Conservation (phyloP, 1,140 invertebrate genomes). For the Drosophila varians region DNA sequence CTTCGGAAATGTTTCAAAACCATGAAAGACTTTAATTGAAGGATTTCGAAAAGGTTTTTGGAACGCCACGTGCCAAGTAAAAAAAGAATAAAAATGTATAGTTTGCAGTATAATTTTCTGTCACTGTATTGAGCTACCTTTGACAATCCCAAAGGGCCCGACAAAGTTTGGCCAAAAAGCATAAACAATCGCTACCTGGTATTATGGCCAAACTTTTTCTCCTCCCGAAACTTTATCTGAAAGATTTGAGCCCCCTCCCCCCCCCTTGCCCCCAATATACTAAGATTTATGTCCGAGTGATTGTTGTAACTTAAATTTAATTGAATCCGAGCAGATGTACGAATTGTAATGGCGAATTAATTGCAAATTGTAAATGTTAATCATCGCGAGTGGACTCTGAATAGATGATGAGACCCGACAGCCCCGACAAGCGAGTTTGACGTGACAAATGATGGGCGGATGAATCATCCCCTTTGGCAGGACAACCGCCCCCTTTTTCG, state of each 20-base stretch:
- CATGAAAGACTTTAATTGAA: too few relatives aligned
- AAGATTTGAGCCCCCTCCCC: not conserved
- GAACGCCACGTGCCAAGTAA: too few relatives aligned
- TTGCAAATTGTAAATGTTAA: conserved; percentile 45
- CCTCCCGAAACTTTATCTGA: conserved; percentile 4
- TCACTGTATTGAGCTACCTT: conserved; percentile 23
- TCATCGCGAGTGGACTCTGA: conserved; percentile 30
- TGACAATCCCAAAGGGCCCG: not conserved
- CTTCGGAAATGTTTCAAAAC: too few relatives aligned
- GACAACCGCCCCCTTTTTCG: not conserved
- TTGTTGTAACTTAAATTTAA: conserved; percentile 5
- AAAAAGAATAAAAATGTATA: too few relatives aligned
- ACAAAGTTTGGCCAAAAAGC: conserved; percentile 41
- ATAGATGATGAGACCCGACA: conserved; percentile 22
- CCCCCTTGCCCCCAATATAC: too few relatives aligned
- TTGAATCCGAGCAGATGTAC: conserved; percentile 16
- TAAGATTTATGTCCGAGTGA: conserved; percentile 10
- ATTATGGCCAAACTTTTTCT: conserved; percentile 58
- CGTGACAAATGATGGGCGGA: conserved; percentile 67
- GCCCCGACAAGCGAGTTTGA: conserved; percentile 6
- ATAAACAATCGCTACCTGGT: conserved; percentile 67
- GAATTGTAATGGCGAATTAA: conserved; percentile 1
- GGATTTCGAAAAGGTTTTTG: too few relatives aligned
- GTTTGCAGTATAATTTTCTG: too few relatives aligned
- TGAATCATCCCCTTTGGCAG: conserved; percentile 44